Percentiles rank a stretch among this genome's conserved stretches.
These are phyloP conservation scores for Nothobranchius furzeri DNA, from an alignment of 2,113 vertebrate genomes.

Conservation along the genomic window DNA sequence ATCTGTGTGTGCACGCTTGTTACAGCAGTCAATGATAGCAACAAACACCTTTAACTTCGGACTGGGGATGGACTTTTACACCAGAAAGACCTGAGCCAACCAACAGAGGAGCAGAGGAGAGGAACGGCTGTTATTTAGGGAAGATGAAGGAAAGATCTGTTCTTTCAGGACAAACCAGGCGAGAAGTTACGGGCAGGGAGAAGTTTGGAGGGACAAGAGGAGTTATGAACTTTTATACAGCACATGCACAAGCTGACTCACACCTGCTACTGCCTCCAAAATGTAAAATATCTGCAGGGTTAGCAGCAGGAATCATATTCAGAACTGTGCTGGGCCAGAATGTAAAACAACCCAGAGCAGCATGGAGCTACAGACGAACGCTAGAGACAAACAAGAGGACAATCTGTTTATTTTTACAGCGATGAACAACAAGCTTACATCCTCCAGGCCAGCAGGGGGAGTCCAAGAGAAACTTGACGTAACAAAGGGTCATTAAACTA, in stretches of 20 bases:
- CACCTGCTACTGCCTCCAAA: conserved; percentile 4
- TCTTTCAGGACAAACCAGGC: conserved; percentile 38
- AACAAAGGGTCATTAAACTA: no score
- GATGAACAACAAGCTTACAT: no score
- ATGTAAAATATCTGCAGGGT: not conserved
- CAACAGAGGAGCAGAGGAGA: conserved; percentile 24
- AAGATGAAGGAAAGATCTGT: conserved; percentile 50
- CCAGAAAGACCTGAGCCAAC: conserved; percentile 39
- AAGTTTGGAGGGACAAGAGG: conserved; percentile 25
- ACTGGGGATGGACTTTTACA: conserved; percentile 42
- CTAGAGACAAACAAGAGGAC: no score
- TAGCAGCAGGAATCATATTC: not conserved
- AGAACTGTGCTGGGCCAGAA: not conserved
- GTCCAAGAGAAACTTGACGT: no score
- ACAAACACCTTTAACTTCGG: conserved; percentile 57
- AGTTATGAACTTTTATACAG: conserved; percentile 16
- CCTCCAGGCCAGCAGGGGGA: no score
- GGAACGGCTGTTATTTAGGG: conserved; percentile 42
- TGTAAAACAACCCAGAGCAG: no score
- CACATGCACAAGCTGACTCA: not conserved
- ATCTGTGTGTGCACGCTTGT: conserved; percentile 41
- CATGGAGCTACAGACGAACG: no score
- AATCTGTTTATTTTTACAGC: no score
- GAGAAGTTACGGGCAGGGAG: conserved; percentile 29
- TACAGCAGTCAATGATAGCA: conserved; percentile 60